Evolutionary conservation across 2,113 vertebrate genomes (phyloP).

Genomic region (Chloropsis cyanopogon): DNA sequence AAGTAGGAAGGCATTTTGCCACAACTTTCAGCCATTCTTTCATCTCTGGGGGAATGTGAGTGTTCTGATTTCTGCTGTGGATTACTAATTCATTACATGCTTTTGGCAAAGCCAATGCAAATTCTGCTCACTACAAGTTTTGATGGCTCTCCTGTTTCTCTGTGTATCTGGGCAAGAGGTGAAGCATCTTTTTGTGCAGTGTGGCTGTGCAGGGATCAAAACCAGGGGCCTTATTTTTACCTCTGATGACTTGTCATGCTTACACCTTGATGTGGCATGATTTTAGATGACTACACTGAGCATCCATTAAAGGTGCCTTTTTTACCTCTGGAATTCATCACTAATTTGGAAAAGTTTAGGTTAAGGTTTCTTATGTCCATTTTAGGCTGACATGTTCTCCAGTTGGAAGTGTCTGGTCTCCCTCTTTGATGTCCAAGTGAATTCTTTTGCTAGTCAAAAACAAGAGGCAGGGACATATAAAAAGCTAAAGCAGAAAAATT

Average conservation of each 20-base stretch:
- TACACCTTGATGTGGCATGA: not conserved
- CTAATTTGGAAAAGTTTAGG: not conserved
- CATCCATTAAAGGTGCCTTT: not conserved
- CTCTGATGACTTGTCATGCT: not conserved
- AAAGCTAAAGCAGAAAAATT: not conserved
- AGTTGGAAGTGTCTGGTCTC: not conserved
- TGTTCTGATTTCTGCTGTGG: conserved; percentile 3
- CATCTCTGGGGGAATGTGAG: not conserved
- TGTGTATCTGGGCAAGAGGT: not conserved
- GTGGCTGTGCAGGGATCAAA: not conserved
- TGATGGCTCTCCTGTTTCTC: not conserved
- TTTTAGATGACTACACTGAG: not conserved
- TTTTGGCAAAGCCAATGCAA: conserved; percentile 41
- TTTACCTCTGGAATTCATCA: not conserved
- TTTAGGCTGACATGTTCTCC: not conserved
- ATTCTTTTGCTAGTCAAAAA: not conserved
- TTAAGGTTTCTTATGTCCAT: not conserved
- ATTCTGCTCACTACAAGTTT: not conserved
- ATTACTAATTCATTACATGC: conserved; percentile 45
- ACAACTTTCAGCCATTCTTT: conserved; percentile 37
- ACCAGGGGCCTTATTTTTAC: not conserved
- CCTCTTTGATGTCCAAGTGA: not conserved
- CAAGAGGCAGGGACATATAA: not conserved
- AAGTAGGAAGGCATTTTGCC: conserved; percentile 14
- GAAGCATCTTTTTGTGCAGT: not conserved